Conservation (phyloP, 2,888 invertebrate species). For the Sinotaia quadrata region DNA sequence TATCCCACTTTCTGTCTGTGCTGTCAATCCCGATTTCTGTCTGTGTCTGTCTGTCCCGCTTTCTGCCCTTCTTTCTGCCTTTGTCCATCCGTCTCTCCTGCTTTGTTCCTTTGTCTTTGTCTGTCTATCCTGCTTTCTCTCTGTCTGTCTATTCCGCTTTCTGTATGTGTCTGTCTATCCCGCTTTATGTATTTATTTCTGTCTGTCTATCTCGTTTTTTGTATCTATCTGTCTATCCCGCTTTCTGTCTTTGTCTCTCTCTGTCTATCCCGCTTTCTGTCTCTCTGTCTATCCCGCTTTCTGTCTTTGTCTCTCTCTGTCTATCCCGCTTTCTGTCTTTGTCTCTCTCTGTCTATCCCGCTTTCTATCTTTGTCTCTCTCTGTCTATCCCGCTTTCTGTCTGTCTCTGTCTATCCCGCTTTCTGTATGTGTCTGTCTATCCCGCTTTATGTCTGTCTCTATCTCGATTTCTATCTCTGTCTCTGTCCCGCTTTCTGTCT, state of each 20-base stretch:
- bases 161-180: conserved; percentile 5
- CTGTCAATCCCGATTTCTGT: too few species aligned
- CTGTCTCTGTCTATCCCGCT: not conserved
- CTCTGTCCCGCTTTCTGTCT: conserved; percentile 19
- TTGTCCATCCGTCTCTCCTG: not conserved
- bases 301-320: not conserved
- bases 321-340: not conserved
- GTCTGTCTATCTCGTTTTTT: not conserved
- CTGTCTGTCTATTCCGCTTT: conserved; percentile 16
- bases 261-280: conserved; percentile 14
- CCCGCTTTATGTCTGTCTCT: too few species aligned
- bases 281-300: conserved; percentile 12
- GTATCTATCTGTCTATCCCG: conserved; percentile 2
- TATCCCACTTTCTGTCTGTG: too few species aligned
- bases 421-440: too few species aligned
- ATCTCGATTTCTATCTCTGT: too few species aligned
- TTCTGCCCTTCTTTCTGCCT: not conserved
- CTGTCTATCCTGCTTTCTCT: not conserved
- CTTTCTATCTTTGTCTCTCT: not conserved
- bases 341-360: conserved; percentile 21
- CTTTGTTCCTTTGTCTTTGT: not conserved
- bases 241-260: conserved; percentile 7
- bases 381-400: not conserved
- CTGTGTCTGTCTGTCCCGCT: conserved; percentile 12
- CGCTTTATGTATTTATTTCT: too few species aligned